Conservation (phyloP, 2,797 vertebrate genomes). For the Coregonus suidteri region DNA sequence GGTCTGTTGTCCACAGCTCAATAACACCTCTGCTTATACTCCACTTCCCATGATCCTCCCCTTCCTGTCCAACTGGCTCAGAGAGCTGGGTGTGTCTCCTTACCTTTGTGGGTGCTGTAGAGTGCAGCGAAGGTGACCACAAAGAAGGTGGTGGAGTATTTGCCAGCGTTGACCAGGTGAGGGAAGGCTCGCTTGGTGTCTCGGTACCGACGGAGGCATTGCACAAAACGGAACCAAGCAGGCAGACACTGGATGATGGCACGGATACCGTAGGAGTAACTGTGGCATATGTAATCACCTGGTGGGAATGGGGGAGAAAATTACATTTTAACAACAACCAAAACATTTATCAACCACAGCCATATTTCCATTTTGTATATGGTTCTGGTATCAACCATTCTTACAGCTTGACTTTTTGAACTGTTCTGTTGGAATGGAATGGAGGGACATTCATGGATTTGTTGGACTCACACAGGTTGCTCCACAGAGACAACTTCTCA, state of each 20-base stretch:
- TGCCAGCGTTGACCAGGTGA: slow-evolving; percentile 95
- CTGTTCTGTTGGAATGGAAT: background rate
- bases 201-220: slow-evolving; percentile 96
- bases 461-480: background rate
- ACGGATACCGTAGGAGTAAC: slow-evolving; percentile 91
- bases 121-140: slow-evolving; percentile 94
- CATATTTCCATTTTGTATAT: background rate
- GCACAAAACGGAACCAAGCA: slow-evolving; percentile 96
- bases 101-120: slow-evolving; percentile 68
- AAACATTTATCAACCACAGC: background rate
- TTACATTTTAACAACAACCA: background rate
- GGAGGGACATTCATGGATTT: background rate
- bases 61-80: background rate
- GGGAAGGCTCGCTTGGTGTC: slow-evolving; percentile 96
- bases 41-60: too few relatives aligned
- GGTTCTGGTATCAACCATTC: slow-evolving; percentile 1
- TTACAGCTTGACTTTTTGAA: background rate
- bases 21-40: too few relatives aligned
- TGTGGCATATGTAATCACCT: slow-evolving; percentile 82
- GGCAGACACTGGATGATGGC: slow-evolving; percentile 97
- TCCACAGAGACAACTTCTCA: background rate
- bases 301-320: slow-evolving; percentile 6
- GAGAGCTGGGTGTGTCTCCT: background rate
- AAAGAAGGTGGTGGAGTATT: slow-evolving; percentile 98
- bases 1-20: background rate